These are phyloP conservation scores for Stenodera caucasica DNA, from an alignment of 2,888 invertebrate genomes.

Conservation along the genomic window DNA sequence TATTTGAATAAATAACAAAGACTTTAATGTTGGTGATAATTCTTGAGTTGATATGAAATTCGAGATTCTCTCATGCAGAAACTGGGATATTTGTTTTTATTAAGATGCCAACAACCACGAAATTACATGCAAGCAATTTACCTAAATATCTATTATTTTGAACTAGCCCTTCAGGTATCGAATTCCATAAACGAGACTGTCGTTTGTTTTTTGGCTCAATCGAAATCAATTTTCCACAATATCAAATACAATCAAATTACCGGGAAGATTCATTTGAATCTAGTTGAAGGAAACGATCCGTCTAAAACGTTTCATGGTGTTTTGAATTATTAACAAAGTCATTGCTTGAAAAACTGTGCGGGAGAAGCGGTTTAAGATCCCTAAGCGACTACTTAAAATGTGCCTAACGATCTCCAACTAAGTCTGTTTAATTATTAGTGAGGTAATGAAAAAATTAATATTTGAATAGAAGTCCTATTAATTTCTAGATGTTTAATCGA, in stretches of 20 bases:
- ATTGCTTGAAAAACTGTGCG: slow-evolving; percentile 39
- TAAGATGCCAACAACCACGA: background rate
- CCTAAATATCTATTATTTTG: background rate
- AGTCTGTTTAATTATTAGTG: slow-evolving; percentile 35
- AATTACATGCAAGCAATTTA: background rate
- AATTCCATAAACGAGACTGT: no score
- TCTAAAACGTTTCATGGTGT: slow-evolving; percentile 42
- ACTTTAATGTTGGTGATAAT: background rate
- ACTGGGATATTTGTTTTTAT: background rate
- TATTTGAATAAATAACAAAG: background rate
- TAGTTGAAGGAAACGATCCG: slow-evolving; percentile 40
- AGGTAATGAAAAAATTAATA: slow-evolving; percentile 34
- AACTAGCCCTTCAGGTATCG: background rate
- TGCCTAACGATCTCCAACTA: slow-evolving; percentile 30
- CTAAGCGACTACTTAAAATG: slow-evolving; percentile 30
- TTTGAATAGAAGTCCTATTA: slow-evolving; percentile 27
- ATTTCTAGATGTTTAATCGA: background rate
- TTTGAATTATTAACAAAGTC: slow-evolving; percentile 45
- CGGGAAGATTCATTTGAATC: slow-evolving; percentile 37
- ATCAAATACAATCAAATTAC: background rate
- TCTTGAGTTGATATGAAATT: no score
- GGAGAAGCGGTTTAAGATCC: slow-evolving; percentile 26
- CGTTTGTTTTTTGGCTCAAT: no score
- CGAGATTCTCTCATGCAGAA: background rate
- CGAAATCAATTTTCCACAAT: no score